These are phyloP conservation scores for Drosophila bipectinata DNA, from an alignment of 1,140 invertebrate species.

Conservation along the genomic window DNA sequence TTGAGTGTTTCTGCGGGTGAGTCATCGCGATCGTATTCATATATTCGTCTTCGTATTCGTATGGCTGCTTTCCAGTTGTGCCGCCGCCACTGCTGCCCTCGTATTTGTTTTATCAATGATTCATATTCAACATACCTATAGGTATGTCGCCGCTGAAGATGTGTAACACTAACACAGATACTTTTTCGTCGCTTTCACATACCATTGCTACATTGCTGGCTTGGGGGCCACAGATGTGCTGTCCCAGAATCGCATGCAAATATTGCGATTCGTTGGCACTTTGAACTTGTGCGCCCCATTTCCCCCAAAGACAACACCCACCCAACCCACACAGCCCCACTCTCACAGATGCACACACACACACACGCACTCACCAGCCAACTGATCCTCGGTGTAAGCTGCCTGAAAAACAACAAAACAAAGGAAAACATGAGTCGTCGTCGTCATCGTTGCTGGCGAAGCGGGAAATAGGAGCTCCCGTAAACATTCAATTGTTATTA, in stretches of 20 bases:
- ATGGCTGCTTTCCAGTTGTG: slow-evolving; percentile 61
- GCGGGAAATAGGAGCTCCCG: background rate
- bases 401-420: slow-evolving; percentile 86
- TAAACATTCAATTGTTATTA: background rate
- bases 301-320: slow-evolving; percentile 14
- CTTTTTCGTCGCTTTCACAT: slow-evolving; percentile 37
- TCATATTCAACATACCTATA: slow-evolving; percentile 49
- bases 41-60: slow-evolving; percentile 49
- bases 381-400: slow-evolving; percentile 94
- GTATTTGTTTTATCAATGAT: slow-evolving; percentile 78
- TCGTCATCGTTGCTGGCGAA: background rate
- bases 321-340: slow-evolving; percentile 27
- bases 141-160: slow-evolving; percentile 62
- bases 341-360: slow-evolving; percentile 10
- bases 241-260: slow-evolving; percentile 54
- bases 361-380: slow-evolving; percentile 91
- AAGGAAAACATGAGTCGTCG: background rate
- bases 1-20: slow-evolving; percentile 19
- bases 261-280: slow-evolving; percentile 50
- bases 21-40: slow-evolving; percentile 48
- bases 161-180: slow-evolving; percentile 48
- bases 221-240: slow-evolving; percentile 9
- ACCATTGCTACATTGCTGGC: slow-evolving; percentile 8
- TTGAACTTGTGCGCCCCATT: slow-evolving; percentile 53
- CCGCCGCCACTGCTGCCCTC: slow-evolving; percentile 15